Percentiles rank a stretch among this genome's conserved stretches.
Evolutionary conservation across 2,113 vertebrate species (phyloP).

Genomic region (Gnathonemus longibarbis): DNA sequence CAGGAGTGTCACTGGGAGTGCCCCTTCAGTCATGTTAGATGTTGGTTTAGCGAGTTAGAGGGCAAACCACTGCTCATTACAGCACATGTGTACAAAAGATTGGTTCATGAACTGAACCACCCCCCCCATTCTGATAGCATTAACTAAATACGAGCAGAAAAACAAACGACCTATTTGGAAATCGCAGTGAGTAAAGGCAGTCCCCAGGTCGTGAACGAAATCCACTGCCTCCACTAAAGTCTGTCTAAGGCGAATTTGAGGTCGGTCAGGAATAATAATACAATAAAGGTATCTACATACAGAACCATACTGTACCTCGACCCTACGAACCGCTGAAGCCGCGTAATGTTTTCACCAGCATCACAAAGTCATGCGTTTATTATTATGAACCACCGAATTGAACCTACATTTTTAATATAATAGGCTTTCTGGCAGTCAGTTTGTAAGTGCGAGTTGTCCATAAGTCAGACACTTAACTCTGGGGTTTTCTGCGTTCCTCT

Average conservation of each 20-base stretch:
- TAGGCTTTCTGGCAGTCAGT: not conserved
- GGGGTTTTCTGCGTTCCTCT: not conserved
- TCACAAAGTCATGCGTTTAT: not conserved
- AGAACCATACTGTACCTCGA: not conserved
- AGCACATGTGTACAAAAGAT: not conserved
- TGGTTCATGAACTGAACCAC: not conserved
- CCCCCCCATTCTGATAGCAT: not conserved
- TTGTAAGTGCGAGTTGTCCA: not conserved
- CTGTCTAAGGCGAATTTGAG: too few relatives aligned
- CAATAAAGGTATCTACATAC: not conserved
- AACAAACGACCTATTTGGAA: not conserved
- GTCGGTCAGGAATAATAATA: not conserved
- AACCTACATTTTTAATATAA: not conserved
- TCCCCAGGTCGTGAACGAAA: not conserved
- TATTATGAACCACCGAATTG: not conserved
- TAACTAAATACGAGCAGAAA: not conserved
- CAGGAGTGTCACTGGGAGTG: not conserved
- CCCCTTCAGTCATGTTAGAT: not conserved
- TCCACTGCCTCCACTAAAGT: not conserved
- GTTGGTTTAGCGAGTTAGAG: not conserved
- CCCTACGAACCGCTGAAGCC: not conserved
- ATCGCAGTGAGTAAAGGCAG: not conserved
- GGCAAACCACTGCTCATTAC: not conserved
- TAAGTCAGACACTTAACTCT: not conserved
- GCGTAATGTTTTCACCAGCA: not conserved